phyloP scores from a whole-genome alignment of 1,140 invertebrate genomes.

The Campoletis sonorensis region DNA sequence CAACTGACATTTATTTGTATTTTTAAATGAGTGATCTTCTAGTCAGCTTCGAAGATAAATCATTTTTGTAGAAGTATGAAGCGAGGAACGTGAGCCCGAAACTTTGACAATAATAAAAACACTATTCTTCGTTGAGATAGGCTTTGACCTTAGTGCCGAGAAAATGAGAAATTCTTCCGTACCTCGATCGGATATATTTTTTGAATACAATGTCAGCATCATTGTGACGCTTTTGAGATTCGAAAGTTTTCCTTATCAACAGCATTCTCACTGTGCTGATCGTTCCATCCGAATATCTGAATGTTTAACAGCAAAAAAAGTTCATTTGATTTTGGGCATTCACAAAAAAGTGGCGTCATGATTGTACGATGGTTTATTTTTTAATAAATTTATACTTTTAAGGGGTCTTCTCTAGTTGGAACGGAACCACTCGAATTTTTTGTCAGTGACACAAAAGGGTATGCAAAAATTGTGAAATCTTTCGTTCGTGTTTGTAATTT shows the following conservation, averaged over 20 bases:
- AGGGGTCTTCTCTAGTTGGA: no score
- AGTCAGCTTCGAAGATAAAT: no score
- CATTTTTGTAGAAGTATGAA: no score
- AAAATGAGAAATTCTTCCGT: conserved; percentile 48
- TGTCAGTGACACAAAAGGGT: no score
- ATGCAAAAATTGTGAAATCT: no score
- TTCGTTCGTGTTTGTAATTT: no score
- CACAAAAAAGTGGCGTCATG: not conserved
- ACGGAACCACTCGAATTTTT: no score
- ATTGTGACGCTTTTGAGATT: not conserved
- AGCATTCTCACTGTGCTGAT: conserved; percentile 37
- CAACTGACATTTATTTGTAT: no score
- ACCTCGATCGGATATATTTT: conserved; percentile 57
- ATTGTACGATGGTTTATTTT: no score
- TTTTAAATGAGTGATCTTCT: no score
- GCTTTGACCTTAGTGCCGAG: conserved; percentile 40
- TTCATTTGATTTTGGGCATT: no score
- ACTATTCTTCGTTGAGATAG: conserved; percentile 9
- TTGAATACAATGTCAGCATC: conserved; percentile 52
- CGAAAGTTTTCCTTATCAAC: conserved; percentile 43
- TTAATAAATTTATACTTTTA: no score
- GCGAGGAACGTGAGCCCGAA: not conserved
- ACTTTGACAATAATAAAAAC: not conserved
- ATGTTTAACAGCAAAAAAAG: not conserved
- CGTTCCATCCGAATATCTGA: conserved; percentile 41